phyloP scores from a whole-genome alignment of 2,113 vertebrate species.

The Silurus glanis region DNA sequence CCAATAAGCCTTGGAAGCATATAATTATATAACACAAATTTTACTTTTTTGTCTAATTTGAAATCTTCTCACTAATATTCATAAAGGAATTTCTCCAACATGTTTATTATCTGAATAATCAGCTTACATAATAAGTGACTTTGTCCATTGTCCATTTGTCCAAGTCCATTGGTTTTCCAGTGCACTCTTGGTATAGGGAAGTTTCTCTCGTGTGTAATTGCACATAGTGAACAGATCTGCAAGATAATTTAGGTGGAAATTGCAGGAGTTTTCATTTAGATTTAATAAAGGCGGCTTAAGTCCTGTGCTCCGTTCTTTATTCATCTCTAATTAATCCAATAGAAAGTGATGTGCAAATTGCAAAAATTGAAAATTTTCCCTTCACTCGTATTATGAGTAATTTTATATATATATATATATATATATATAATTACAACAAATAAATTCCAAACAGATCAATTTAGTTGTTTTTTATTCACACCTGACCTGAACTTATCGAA shows the following conservation, averaged over 20 bases:
- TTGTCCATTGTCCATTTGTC: not conserved
- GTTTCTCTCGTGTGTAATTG: not conserved
- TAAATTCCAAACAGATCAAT: not conserved
- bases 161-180: not conserved
- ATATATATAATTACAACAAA: too few species aligned
- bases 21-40: not conserved
- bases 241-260: not conserved
- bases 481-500: too few species aligned
- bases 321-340: not conserved
- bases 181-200: not conserved
- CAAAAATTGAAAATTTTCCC: too few species aligned
- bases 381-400: too few species aligned
- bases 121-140: not conserved
- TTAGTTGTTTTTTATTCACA: not conserved
- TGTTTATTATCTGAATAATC: not conserved
- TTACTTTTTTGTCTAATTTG: not conserved
- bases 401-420: too few species aligned
- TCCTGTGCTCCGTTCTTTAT: not conserved
- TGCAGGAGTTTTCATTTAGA: not conserved
- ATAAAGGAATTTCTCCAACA: not conserved
- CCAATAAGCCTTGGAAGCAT: not conserved
- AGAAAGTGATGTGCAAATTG: not conserved
- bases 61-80: not conserved
- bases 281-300: not conserved
- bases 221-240: not conserved